phyloP scores from a whole-genome alignment of 2,113 vertebrate genomes.

The Osmerus mordax region DNA sequence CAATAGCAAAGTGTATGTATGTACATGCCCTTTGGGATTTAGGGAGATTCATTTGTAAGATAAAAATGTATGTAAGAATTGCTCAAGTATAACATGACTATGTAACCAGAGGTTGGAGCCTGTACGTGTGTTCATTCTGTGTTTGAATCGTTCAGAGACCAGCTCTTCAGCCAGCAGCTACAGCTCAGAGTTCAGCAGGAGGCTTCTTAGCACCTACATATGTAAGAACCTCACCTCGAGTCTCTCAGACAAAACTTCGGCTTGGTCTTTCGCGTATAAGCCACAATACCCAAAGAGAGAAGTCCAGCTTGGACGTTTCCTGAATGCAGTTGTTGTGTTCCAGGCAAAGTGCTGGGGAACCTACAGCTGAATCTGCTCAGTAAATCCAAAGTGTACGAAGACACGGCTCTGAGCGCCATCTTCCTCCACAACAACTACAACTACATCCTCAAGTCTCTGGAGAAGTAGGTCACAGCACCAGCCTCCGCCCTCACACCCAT shows the following conservation, averaged over 20 bases:
- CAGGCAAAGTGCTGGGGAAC: conserved; percentile 97
- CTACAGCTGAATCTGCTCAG: conserved; percentile 93
- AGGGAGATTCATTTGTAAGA: neutral
- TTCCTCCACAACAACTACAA: conserved; percentile 99
- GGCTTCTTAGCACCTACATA: conserved; percentile 92
- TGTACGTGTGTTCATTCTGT: neutral
- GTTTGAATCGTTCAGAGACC: conserved; percentile 75
- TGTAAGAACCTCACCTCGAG: conserved; percentile 74
- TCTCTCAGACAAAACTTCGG: too few species aligned
- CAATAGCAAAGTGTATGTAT: neutral
- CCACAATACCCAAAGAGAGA: too few species aligned
- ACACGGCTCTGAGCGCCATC: conserved; percentile 88
- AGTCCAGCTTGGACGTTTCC: too few species aligned
- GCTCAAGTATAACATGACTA: too few species aligned
- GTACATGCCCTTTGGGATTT: neutral
- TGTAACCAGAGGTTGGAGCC: too few species aligned
- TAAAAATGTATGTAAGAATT: neutral
- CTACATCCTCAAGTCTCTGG: conserved; percentile 97
- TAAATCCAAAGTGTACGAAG: conserved; percentile 97
- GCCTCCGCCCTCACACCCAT: neutral
- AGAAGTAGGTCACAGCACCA: conserved; percentile 78
- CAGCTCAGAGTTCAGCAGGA: conserved; percentile 90
- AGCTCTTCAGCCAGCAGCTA: conserved; percentile 89
- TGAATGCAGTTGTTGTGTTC: conserved; percentile 10
- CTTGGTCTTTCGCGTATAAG: too few species aligned